Base-by-base conservation (phyloP, 2,113 vertebrate species). In the Aplodontia rufa region DNA sequence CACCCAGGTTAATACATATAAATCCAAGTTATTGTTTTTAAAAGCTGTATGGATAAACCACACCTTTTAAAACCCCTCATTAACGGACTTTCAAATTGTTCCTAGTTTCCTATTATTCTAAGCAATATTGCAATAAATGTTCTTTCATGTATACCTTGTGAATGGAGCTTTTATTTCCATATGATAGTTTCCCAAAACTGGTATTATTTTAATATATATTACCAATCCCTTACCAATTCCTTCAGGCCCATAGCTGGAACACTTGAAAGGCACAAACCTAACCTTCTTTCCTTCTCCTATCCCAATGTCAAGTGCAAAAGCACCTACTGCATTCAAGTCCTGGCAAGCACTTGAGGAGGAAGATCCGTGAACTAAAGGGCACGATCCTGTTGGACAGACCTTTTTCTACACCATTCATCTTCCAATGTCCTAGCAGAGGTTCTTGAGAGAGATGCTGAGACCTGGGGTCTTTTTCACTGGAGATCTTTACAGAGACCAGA, bases 161-260 rank as follows among this genome's bases (percentile, higher is more conserved):
- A 95, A n/a, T 7, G 32, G 24, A 86, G 37, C 51, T 74, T 91
- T 91, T 78, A 87, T 94, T 96, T 93, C 62, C 71, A 74, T 6
- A 35, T 20, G 55, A 62, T 26, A 32, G 19, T 55, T 62, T 68
- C 30, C 42, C 42, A 12, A 84, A 92, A 90, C 37, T 60, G 45
- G 9, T 58, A 49, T 37, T n/a, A 66, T 62, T 83, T 83, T 66
- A 51, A 55, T 20, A 17, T 11, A 7, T 37, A 42, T 60, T 93
- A 42, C 69, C 79, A 91, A 19, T 82, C 68, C 47, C 62, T 42
- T n/a, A 51, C 42, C 49, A 91, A 60, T 78, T 58, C n/a, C n/a
- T n/a, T 87, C 86, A 66, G 7, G 42, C 40, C 13, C 40, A 32
- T 42, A 92, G 32, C 74, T 74, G 14, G 13, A 88, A 84, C 20